Base-by-base conservation (phyloP, 1,140 invertebrate species). In the Drosophila arawakana region DNA sequence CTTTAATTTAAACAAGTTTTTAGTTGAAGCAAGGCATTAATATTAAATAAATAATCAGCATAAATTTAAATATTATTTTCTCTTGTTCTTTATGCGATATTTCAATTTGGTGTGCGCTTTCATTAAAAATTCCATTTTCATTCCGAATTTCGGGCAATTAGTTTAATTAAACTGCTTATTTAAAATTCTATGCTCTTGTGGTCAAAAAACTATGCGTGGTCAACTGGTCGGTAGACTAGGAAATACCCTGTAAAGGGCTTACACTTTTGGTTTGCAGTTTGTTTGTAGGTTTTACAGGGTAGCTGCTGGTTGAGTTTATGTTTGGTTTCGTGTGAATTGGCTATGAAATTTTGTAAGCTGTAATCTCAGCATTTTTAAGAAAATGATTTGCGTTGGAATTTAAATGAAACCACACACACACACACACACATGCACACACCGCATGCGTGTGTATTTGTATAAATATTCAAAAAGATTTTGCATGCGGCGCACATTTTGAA, bases 401-500 rank as follows among this genome's bases (percentile, higher is more conserved):
- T 52, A 47, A 71, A 72, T 70, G 61, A 66, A 6, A 73, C 39
- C 46, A 35, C 46, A 62, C 35, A 41, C 54, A 57, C 9, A 47
- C 7, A 37, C 2, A 10, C 10, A 41, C 6, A 43, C 70, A 49
- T 62, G n/a, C 25, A 37, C 43, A 21, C 34, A 43, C 10, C 39
- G 25, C 43, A 30, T 71, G 47, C 54, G 44, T 65, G 35, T 65
- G 34, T 66, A 57, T 67, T 13, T 76, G 59, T 75, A 89, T 88
- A 88, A 76, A 89, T 88, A 88, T 88, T 89, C 84, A 89, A 80
- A 88, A 88, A 73, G 80, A 88, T 84, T 88, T 88, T 61, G 84
- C 80, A 88, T 84, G 84, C 84, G 84, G 84, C 84, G 78, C 84
- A 88, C 84, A 88, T 84, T 89, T 88, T 88, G 84, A 88, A 88